Conservation (phyloP, 2,797 vertebrate species). For the Hirundo rustica region DNA sequence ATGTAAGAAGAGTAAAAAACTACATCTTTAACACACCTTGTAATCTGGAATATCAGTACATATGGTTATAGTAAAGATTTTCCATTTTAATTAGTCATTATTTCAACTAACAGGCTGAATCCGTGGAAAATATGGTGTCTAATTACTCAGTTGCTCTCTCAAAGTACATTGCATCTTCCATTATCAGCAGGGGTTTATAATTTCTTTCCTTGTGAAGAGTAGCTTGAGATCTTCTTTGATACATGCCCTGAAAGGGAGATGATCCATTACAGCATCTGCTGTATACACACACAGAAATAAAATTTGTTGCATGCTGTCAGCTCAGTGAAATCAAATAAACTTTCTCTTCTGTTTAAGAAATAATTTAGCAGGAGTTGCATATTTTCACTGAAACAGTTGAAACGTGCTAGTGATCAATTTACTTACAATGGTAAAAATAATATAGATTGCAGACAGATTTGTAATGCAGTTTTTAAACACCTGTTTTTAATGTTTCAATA, state of each 20-base stretch:
- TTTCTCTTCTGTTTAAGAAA: background rate
- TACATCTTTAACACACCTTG: background rate
- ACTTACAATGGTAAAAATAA: slow-evolving; percentile 39
- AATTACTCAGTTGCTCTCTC: background rate
- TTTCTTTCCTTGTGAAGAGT: slow-evolving; percentile 24
- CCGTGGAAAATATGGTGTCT: slow-evolving; percentile 45
- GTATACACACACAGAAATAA: background rate
- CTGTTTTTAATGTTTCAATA: slow-evolving; percentile 51
- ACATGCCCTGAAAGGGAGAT: background rate
- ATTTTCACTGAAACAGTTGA: slow-evolving; percentile 10
- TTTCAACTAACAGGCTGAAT: slow-evolving; percentile 33
- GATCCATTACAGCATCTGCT: slow-evolving; percentile 1
- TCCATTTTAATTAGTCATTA: slow-evolving; percentile 52
- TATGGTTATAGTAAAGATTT: slow-evolving; percentile 26
- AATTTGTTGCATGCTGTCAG: background rate
- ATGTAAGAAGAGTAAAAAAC: background rate
- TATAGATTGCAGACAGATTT: slow-evolving; percentile 43
- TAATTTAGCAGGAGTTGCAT: background rate
- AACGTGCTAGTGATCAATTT: background rate
- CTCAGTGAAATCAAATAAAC: background rate
- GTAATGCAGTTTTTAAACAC: slow-evolving; percentile 54
- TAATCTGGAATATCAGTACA: slow-evolving; percentile 16
- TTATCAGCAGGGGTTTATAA: slow-evolving; percentile 1
- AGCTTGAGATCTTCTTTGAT: slow-evolving; percentile 1
- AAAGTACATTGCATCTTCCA: background rate